These are phyloP conservation scores for Drosophila ambigua DNA, from an alignment of 1,140 invertebrate species.

Conservation along the genomic window DNA sequence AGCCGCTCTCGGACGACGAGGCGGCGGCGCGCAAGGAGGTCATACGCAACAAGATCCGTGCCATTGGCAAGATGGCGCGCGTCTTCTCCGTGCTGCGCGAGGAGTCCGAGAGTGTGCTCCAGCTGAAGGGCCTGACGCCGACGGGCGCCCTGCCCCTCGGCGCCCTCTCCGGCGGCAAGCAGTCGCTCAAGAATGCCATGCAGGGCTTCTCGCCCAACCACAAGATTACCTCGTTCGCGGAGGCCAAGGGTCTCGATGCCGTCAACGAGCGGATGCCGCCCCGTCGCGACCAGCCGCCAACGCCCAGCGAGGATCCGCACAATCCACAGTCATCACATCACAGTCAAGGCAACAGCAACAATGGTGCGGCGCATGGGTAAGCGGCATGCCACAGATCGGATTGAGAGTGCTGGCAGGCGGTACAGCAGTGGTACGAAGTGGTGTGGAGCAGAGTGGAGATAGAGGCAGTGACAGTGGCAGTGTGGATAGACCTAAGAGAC, in stretches of 20 bases:
- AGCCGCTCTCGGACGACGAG: conserved; percentile 84
- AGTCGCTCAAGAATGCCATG: conserved; percentile 97
- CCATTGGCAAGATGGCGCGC: conserved; percentile 98
- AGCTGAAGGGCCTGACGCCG: conserved; percentile 99
- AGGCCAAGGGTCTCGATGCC: conserved; percentile 99
- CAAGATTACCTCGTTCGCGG: conserved; percentile 99
- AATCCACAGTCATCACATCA: conserved; percentile 39
- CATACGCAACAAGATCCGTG: conserved; percentile 99
- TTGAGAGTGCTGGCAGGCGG: conserved; percentile 3
- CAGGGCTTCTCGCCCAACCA: conserved; percentile 99
- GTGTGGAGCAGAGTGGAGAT: conserved; percentile 19
- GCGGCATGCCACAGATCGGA: background rate
- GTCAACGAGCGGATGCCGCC: conserved; percentile 99
- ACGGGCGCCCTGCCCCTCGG: conserved; percentile 98
- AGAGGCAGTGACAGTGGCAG: conserved; percentile 21
- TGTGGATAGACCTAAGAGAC: too few relatives aligned
- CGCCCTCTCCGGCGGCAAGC: conserved; percentile 98
- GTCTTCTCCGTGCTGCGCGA: conserved; percentile 88
- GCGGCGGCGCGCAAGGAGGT: conserved; percentile 99
- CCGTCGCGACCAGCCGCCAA: conserved; percentile 89
- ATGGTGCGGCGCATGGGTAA: conserved; percentile 75
- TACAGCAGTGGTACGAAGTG: conserved; percentile 1
- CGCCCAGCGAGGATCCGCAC: conserved; percentile 81
- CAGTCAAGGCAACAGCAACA: conserved; percentile 66
- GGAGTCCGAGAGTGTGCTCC: conserved; percentile 99